These are phyloP conservation scores for Axea sp. DNA, from an alignment of 2,888 invertebrate genomes.

Conservation along the genomic window DNA sequence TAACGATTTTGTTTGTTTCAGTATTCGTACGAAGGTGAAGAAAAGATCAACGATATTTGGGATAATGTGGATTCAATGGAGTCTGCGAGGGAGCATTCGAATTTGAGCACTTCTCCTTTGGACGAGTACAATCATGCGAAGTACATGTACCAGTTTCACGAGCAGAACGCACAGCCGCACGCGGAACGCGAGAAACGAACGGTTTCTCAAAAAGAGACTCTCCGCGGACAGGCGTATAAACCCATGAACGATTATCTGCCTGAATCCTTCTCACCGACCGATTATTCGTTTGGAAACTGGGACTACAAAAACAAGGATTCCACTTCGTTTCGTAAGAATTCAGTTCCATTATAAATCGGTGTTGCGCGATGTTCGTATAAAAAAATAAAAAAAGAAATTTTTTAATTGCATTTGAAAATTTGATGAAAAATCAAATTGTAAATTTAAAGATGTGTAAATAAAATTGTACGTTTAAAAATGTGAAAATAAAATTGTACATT, in stretches of 20 bases:
- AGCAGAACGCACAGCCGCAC: not conserved
- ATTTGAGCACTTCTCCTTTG: constrained; percentile 6
- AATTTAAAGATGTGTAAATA: too few relatives aligned
- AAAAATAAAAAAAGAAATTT: too few relatives aligned
- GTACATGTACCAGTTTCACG: constrained; percentile 14
- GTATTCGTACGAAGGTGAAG: constrained; percentile 26
- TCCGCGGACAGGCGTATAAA: constrained; percentile 2
- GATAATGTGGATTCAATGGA: constrained; percentile 10
- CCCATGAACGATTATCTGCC: constrained; percentile 2
- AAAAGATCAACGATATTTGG: constrained; percentile 25
- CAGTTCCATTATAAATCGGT: not conserved
- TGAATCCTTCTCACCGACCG: constrained; percentile 9
- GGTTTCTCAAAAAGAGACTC: constrained; percentile 6
- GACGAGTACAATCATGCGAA: constrained; percentile 28
- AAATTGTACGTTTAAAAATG: too few relatives aligned
- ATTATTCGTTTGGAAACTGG: constrained; percentile 23
- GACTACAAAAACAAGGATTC: constrained; percentile 33
- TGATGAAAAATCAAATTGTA: too few relatives aligned
- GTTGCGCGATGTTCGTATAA: too few relatives aligned
- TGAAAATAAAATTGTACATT: too few relatives aligned
- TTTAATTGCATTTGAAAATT: not conserved
- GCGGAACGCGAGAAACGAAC: constrained; percentile 5
- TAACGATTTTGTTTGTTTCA: constrained; percentile 1
- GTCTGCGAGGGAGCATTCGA: constrained; percentile 1
- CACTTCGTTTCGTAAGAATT: constrained; percentile 30